Evolutionary conservation across 2,797 vertebrate species (phyloP), one percentile per base, ranked within the genome.

Genomic region (Eupleurogrammus muticus): DNA sequence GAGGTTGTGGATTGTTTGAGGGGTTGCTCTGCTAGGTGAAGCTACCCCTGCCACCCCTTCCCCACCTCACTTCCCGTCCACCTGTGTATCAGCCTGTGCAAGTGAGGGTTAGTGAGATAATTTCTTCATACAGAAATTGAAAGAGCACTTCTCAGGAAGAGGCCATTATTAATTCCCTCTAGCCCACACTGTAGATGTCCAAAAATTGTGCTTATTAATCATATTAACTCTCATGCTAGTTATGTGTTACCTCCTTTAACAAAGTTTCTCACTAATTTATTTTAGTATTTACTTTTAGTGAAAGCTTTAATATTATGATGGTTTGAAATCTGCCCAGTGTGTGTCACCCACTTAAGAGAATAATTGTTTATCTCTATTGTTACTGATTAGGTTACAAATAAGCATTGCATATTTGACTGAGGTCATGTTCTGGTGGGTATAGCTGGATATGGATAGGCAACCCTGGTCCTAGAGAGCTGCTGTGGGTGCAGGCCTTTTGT

Each of bases 1-100:
- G 48, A 79, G 42, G 21, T 57, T 58, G 63, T 80, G 35, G 54
- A 52, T 80, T 57, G 64, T 79, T 58, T 58, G 65, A 66, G 35
- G 38, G 49, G 48, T 76, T 71, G 49, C 38, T 65, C 17, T 52
- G 64, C 23, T 55, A 19, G 11, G 36, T 67, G 40, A 65, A 35
- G 46, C 28, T 57, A 12, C 24, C 19, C 42, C 36, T 53, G 4
- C 23, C 40, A 9, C 38, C n/a, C 0, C 19, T 2, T 0, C 11
- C 48, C 52, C 28, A n/a, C n/a, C n/a, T n/a, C 11, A 16, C 35
- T 23, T 40, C n/a, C 35, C 24, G 21, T 10, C 34, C 19, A 47
- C 35, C 23, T 40, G 11, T 17, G 10, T 14, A 52, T 42, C 48
- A 56, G 5, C 24, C 40, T 54, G 34, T 23, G 9, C 13, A 42